A percentile compares a stretch with the other conserved stretches of the same genome.
These are phyloP conservation scores for Mus spretus DNA, from an alignment of 2,797 vertebrate species.

Conservation along the genomic window DNA sequence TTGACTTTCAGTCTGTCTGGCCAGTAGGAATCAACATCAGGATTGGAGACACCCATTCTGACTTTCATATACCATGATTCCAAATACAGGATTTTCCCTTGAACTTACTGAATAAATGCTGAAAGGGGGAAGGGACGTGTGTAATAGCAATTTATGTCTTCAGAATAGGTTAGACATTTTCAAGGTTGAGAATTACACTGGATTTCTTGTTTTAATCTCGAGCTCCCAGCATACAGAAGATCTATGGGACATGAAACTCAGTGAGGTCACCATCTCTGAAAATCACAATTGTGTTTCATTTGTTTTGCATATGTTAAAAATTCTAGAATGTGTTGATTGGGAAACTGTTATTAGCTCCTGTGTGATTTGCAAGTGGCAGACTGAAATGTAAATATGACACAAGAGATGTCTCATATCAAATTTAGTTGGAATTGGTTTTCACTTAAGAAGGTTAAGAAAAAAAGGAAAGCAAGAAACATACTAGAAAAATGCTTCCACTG, in stretches of 20 bases:
- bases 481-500: slow-evolving; percentile 4
- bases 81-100: background rate
- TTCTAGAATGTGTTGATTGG: slow-evolving; percentile 30
- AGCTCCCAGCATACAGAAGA: background rate
- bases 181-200: background rate
- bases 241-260: background rate
- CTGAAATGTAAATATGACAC: background rate
- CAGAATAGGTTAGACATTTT: background rate
- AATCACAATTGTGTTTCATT: background rate
- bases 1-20: background rate
- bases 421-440: slow-evolving; percentile 32
- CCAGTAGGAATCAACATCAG: background rate
- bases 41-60: background rate
- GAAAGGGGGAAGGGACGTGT: background rate
- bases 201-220: slow-evolving; percentile 22
- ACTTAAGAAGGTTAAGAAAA: slow-evolving; percentile 39
- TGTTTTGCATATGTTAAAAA: slow-evolving; percentile 38
- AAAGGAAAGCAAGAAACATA: background rate
- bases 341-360: background rate
- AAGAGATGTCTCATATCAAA: background rate
- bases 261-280: background rate
- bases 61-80: background rate
- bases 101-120: slow-evolving; percentile 5
- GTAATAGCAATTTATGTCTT: background rate
- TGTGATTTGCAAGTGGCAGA: slow-evolving; percentile 43